Evolutionary conservation across 2,797 vertebrate species (phyloP), one percentile per base, ranked within the genome.

Genomic region (Aeoliscus strigatus): DNA sequence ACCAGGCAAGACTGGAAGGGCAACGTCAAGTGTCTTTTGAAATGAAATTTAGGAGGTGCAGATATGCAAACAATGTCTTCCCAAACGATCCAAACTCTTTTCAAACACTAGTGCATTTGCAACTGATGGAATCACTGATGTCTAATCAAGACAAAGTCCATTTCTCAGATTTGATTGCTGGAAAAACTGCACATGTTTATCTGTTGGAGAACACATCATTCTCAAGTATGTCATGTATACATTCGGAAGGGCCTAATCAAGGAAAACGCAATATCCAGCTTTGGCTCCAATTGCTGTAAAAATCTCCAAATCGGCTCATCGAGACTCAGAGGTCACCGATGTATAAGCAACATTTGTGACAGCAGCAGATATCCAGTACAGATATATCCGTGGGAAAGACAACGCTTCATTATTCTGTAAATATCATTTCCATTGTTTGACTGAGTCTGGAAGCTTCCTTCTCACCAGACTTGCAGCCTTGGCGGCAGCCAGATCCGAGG

Each of bases 361-460:
- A 51, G 59, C 43, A 79, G 72, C 60, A 81, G 88, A 89, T 89
- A 86, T 89, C 87, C 87, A 77, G 79, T 24, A 53, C 46, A 52
- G 57, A 60, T 77, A 86, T 86, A 86, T 87, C 65, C 25, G 33
- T 4, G 59, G 64, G 62, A 53, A 64, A 48, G 33, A 41, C 18
- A 45, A 62, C 64, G 43, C 55, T 66, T 73, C 73, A 80, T 83
- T 71, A 50, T 38, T 43, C 40, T 52, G 40, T 35, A 42, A 57
- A 77, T 66, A 59, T 76, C 43, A 15, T 33, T 25, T 34, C 50
- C 33, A 51, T 72, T 66, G 70, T 74, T 50, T 48, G 25, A 14
- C 27, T 35, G 25, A 47, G 25, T 46, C 49, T 13, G 52, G 35
- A 50, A 4, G 32, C 30, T 51, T 60, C 56, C 47, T 49, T 58